Percentiles rank a stretch among this genome's conserved stretches.
Evolutionary conservation across 2,797 vertebrate genomes (phyloP).

Genomic region (Alcedo quadribrachys): DNA sequence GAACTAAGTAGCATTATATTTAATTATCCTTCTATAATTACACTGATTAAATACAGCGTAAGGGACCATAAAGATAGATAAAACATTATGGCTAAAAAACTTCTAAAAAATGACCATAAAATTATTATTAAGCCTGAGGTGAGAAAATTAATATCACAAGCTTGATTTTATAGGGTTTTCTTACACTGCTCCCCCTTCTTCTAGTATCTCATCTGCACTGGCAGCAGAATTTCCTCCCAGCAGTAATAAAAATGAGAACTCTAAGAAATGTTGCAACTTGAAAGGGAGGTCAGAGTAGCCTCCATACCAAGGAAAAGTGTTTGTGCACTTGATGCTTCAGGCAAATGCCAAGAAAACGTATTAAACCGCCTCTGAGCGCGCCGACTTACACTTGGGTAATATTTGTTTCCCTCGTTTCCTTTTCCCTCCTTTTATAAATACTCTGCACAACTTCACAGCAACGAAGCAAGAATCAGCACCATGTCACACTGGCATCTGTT

Average conservation of each 20-base stretch:
- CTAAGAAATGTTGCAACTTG: conserved; percentile 52
- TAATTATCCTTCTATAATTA: conserved; percentile 84
- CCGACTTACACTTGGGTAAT: neutral
- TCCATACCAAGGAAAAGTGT: neutral
- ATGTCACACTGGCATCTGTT: neutral
- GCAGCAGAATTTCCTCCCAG: conserved; percentile 67
- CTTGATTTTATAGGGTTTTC: conserved; percentile 78
- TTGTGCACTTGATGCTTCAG: neutral
- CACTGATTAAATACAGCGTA: conserved; percentile 82
- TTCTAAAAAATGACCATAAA: conserved; percentile 83
- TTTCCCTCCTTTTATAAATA: conserved; percentile 21
- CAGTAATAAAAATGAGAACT: conserved; percentile 57
- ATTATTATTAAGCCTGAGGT: conserved; percentile 84
- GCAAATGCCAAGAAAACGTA: neutral
- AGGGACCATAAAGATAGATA: conserved; percentile 81
- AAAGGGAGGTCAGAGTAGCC: conserved; percentile 40
- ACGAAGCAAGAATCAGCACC: neutral
- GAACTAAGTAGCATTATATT: conserved; percentile 78
- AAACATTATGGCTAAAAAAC: conserved; percentile 82
- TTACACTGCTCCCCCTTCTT: conserved; percentile 53
- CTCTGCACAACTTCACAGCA: neutral
- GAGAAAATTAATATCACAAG: conserved; percentile 82
- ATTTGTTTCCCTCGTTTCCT: neutral
- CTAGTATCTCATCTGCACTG: conserved; percentile 56
- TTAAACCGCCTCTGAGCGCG: neutral